These are phyloP conservation scores for Cheirogaleus medius DNA, from an alignment of 2,113 vertebrate genomes.

Conservation along the genomic window DNA sequence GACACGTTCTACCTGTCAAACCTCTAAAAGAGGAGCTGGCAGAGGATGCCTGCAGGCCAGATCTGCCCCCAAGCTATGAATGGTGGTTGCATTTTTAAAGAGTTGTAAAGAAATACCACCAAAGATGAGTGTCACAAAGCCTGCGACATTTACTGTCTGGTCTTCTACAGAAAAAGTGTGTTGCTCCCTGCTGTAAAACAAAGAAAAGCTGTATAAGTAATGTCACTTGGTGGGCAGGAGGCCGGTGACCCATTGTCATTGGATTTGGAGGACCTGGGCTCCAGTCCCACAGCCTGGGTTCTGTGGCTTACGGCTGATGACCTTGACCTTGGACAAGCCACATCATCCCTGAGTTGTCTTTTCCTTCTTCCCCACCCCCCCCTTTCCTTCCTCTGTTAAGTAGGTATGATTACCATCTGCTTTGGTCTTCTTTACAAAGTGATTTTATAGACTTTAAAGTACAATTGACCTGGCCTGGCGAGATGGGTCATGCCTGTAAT, in stretches of 20 bases:
- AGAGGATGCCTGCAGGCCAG: neutral
- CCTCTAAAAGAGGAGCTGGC: neutral
- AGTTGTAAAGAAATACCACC: neutral
- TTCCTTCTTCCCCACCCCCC: fast-evolving
- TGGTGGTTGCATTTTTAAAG: neutral
- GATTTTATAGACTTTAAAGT: neutral
- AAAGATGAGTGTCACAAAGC: neutral
- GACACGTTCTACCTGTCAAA: neutral
- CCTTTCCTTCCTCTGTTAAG: neutral
- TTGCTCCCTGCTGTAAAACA: neutral
- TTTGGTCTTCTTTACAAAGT: neutral
- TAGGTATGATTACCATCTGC: neutral
- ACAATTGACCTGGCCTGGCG: neutral
- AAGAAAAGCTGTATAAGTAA: neutral
- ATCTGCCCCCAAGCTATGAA: neutral
- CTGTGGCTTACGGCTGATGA: neutral
- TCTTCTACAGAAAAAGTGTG: neutral
- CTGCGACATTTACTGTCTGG: neutral
- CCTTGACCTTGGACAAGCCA: neutral
- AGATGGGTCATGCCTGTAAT: too few relatives aligned
- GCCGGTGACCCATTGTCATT: fast-evolving
- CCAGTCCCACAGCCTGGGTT: neutral
- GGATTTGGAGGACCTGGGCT: neutral
- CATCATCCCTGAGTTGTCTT: neutral
- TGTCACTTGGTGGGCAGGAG: too few relatives aligned